A percentile compares a stretch with the other conserved stretches of the same genome.
Conservation (phyloP, 2,888 invertebrate species). For the Drosophila diplacantha region DNA sequence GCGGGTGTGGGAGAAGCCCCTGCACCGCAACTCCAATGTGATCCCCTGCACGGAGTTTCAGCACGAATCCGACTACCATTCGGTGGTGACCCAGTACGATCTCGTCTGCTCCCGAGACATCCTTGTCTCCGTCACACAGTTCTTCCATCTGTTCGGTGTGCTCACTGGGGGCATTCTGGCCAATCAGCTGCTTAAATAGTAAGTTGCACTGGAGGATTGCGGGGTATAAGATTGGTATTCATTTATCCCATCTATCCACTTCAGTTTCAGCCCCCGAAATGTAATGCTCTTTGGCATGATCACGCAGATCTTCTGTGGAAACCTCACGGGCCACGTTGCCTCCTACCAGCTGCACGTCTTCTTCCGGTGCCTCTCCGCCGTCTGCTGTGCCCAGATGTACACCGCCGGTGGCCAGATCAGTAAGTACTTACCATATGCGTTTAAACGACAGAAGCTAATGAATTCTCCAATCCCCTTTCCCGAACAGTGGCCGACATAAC, state of each 20-base stretch:
- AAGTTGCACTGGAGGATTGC: conserved; percentile 49
- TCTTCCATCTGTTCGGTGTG: conserved; percentile 79
- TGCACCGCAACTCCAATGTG: conserved; percentile 70
- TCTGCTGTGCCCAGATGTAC: conserved; percentile 78
- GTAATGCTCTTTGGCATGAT: conserved; percentile 78
- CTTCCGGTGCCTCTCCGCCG: conserved; percentile 78
- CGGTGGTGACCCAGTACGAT: conserved; percentile 78
- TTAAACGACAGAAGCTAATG: neutral
- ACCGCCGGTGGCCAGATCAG: conserved; percentile 78
- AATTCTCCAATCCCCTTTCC: neutral
- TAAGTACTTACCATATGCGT: conserved; percentile 59
- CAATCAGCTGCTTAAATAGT: conserved; percentile 77
- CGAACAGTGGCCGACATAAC: conserved; percentile 78
- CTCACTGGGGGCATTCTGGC: conserved; percentile 78
- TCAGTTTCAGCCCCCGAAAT: conserved; percentile 77
- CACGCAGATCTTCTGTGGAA: conserved; percentile 78
- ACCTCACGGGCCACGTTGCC: conserved; percentile 77
- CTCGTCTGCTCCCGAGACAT: conserved; percentile 78
- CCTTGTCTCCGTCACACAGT: conserved; percentile 78
- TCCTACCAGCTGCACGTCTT: conserved; percentile 78
- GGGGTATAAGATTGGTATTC: neutral
- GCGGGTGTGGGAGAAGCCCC: conserved; percentile 74
- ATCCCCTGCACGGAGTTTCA: conserved; percentile 77
- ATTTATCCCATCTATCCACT: neutral
- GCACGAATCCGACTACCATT: conserved; percentile 75